These are phyloP conservation scores for Moxostoma hubbsi DNA, from an alignment of 2,797 vertebrate genomes.

Conservation along the genomic window DNA sequence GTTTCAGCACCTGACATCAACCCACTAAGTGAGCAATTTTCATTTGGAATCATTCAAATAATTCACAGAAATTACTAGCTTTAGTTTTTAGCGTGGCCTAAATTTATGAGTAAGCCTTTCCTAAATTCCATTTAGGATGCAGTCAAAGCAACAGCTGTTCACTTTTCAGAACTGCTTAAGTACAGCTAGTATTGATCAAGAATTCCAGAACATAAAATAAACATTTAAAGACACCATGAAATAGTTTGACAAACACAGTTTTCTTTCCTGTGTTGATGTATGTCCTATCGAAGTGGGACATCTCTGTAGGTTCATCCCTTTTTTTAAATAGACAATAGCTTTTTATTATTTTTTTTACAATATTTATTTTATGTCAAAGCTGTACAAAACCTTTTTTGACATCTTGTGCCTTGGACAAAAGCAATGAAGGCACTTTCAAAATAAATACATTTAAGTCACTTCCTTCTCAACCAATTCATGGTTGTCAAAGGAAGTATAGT, in stretches of 20 bases:
- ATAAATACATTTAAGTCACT: background rate
- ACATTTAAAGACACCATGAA: slow-evolving; percentile 23
- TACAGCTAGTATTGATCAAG: background rate
- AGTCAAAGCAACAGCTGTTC: background rate
- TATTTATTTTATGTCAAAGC: background rate
- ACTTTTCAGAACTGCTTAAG: slow-evolving; percentile 8
- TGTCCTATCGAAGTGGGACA: background rate
- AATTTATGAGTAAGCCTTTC: slow-evolving; percentile 19
- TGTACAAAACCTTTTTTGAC: background rate
- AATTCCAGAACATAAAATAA: slow-evolving; percentile 24
- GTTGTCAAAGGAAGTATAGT: background rate
- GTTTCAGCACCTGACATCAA: slow-evolving; percentile 32
- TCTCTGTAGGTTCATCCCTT: background rate
- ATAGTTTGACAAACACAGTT: background rate
- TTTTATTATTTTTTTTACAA: background rate
- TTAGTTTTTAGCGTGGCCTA: slow-evolving; percentile 28
- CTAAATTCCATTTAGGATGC: slow-evolving; percentile 31
- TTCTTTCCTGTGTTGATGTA: background rate
- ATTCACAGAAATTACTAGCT: slow-evolving; percentile 30
- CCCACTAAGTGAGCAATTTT: slow-evolving; percentile 18
- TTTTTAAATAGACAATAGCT: background rate
- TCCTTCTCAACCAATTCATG: background rate
- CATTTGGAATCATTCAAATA: slow-evolving; percentile 39
- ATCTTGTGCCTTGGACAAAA: background rate
- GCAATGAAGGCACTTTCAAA: background rate